Conservation (phyloP, 2,113 vertebrate genomes). For the Xiphias gladius region DNA sequence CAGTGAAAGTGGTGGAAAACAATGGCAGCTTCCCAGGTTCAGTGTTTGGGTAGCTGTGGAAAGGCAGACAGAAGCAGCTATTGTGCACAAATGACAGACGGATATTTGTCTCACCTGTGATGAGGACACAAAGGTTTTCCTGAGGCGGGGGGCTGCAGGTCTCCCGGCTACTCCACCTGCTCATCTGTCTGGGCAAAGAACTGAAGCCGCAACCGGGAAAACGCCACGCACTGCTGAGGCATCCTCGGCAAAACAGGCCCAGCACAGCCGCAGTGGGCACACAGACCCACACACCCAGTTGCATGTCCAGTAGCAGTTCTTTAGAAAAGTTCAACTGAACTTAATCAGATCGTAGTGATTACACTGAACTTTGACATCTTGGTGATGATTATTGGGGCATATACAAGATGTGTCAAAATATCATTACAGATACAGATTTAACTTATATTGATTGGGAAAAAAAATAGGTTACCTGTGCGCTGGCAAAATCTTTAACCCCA, state of each 20-base stretch:
- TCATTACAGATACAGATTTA: background rate
- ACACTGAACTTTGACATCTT: background rate
- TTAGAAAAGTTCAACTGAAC: slow-evolving; percentile 8
- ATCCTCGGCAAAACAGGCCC: slow-evolving; percentile 61
- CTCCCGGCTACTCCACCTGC: slow-evolving; percentile 70
- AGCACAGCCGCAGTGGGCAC: slow-evolving; percentile 44
- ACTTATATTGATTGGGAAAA: background rate
- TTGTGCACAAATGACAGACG: background rate
- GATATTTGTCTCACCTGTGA: slow-evolving; percentile 76
- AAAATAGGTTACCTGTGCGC: slow-evolving; percentile 61
- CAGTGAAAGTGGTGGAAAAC: slow-evolving; percentile 39
- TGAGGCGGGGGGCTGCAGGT: slow-evolving; percentile 27
- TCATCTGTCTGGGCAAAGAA: slow-evolving; percentile 74
- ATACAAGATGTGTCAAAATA: background rate
- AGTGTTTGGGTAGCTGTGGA: slow-evolving; percentile 9
- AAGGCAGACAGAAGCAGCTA: slow-evolving; percentile 12
- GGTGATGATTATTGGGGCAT: background rate
- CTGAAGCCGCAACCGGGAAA: slow-evolving; percentile 49
- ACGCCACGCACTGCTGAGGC: slow-evolving; percentile 42
- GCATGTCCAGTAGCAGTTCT: slow-evolving; percentile 68
- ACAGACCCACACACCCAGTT: slow-evolving; percentile 55
- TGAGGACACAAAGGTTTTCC: slow-evolving; percentile 82
- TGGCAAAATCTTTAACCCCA: slow-evolving; percentile 56
- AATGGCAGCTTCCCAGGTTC: slow-evolving; percentile 25
- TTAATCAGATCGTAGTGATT: background rate